Evolutionary conservation across 2,113 vertebrate species (phyloP).

Genomic region (Pitta sordida): DNA sequence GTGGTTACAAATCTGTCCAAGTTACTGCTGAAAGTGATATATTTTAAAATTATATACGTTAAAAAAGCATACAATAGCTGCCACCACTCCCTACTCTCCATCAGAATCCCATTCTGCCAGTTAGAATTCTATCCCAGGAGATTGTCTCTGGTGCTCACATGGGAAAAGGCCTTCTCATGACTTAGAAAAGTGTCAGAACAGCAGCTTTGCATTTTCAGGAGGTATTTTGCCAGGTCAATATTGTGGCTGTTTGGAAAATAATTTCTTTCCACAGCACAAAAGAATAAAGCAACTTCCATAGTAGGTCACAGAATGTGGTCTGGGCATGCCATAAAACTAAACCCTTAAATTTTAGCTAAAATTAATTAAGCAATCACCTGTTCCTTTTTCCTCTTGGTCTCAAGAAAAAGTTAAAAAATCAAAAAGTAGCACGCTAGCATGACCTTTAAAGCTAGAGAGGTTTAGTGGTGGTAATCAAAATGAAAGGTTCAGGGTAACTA

Average conservation of each 20-base stretch:
- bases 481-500: neutral
- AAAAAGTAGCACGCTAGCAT: neutral
- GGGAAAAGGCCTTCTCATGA: neutral
- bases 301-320: neutral
- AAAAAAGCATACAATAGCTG: neutral
- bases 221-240: neutral
- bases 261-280: neutral
- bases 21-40: neutral
- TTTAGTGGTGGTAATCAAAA: neutral
- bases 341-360: neutral
- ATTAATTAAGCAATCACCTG: neutral
- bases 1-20: neutral
- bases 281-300: neutral
- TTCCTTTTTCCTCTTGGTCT: neutral
- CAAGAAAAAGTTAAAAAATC: neutral
- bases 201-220: neutral
- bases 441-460: neutral
- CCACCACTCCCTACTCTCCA: no score
- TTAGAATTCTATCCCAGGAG: neutral
- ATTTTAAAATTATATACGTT: neutral
- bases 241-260: neutral
- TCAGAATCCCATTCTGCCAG: neutral
- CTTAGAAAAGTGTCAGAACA: neutral
- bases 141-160: neutral
- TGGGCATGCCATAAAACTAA: neutral